Base-by-base conservation (phyloP, 1,140 invertebrate genomes). In the Drosophila asahinai region DNA sequence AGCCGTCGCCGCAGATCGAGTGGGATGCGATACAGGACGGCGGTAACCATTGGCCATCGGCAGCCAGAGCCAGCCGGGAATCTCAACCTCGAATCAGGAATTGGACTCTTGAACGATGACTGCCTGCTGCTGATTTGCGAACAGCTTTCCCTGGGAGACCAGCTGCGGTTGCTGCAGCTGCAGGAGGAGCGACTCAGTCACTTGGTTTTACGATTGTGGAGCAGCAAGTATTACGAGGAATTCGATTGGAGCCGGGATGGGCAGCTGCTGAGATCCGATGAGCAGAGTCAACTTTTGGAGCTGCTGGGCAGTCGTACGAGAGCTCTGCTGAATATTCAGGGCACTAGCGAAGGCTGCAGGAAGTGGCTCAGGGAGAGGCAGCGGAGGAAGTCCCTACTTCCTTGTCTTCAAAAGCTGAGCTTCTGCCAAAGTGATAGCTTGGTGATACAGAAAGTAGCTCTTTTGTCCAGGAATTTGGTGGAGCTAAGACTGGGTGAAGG, bases 41-140 rank as follows among this genome's bases (percentile, higher is more conserved):
- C 22, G 22, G 33, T 68, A 17, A 68, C 67, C 67, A 68, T 71
- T 17, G 64, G 59, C 33, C n/a, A 30, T 19, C 11, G 9, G 2
- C 11, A 22, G 55, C 40, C 54, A 14, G 40, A 57, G 55, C n/a
- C 54, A 30, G 5, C 55, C 19, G 14, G n/a, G 19, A 36, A 33
- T 42, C 25, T 40, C 8, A 33, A n/a, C 3, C 54, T 38, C 19
- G 15, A 40, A 40, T 14, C 54, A 22, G 19, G 14, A 15, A 15
- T 22, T 60, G 90, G 43, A 80, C 75, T 30, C 6, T 67, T 89
- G 22, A 81, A 89, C 57, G 81, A 89, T 43, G 81, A 89, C 71
- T 90, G 86, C 43, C 71, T 89, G 64, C 38, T 89, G 49, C 22
- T 84, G 52, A 90, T 89, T 66, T 90, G 81, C 51, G 64, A 51